phyloP scores from a whole-genome alignment of 2,797 vertebrate genomes.

The Pagetopsis macropterus region DNA sequence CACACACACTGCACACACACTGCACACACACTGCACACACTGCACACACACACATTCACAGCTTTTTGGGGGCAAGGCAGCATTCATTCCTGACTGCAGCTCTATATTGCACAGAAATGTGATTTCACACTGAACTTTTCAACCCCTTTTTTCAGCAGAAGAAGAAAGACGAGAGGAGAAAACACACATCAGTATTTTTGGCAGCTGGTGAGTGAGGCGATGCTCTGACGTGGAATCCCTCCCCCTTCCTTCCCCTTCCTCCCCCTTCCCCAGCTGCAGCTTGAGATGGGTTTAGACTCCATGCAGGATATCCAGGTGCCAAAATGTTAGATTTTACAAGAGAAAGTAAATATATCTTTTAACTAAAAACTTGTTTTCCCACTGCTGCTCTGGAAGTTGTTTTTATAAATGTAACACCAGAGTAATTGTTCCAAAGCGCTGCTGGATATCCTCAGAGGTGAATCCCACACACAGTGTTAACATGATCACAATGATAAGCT shows the following conservation, averaged over 20 bases:
- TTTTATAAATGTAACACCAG: no score
- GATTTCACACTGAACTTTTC: slow-evolving; percentile 69
- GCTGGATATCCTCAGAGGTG: neutral
- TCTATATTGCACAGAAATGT: slow-evolving; percentile 56
- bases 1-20: slow-evolving; percentile 30
- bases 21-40: no score
- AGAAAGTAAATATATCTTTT: slow-evolving; percentile 23
- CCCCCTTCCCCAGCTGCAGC: slow-evolving; percentile 5
- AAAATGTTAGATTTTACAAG: neutral
- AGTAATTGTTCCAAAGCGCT: neutral
- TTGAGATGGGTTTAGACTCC: slow-evolving; percentile 43
- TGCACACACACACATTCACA: slow-evolving; percentile 3
- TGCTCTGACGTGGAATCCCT: slow-evolving; percentile 28
- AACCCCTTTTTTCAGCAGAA: slow-evolving; percentile 57
- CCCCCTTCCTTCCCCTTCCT: neutral
- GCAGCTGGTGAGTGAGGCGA: slow-evolving; percentile 56
- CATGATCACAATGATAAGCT: no score
- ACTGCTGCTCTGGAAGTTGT: neutral
- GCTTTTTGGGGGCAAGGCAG: slow-evolving; percentile 38
- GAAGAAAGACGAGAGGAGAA: slow-evolving; percentile 42
- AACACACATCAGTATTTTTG: slow-evolving; percentile 54
- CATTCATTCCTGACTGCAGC: slow-evolving; percentile 64
- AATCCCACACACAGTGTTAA: no score
- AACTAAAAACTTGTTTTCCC: neutral
- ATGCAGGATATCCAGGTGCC: slow-evolving; percentile 27